Evolutionary conservation across 2,113 vertebrate genomes (phyloP).

Genomic region (Dasyurus viverrinus): DNA sequence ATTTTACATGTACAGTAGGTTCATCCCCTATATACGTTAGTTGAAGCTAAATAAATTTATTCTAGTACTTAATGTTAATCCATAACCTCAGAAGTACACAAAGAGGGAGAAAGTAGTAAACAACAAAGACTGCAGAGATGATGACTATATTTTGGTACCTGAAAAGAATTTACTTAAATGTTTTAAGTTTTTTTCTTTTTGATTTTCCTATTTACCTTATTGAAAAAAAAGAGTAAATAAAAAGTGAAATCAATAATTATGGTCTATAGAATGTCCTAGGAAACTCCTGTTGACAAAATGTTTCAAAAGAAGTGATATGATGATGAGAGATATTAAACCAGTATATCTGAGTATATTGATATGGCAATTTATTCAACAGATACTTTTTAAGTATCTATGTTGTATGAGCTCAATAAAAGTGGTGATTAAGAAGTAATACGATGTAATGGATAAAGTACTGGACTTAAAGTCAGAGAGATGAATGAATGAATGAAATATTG

Average conservation of each 20-base stretch:
- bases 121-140: background rate
- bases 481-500: background rate
- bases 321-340: background rate
- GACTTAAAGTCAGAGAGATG: background rate
- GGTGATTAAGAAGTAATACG: background rate
- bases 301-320: background rate
- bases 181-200: background rate
- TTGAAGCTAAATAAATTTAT: background rate
- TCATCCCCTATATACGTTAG: background rate
- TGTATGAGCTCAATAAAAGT: background rate
- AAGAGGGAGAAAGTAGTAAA: background rate
- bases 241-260: background rate
- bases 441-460: background rate
- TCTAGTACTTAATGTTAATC: background rate
- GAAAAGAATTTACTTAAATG: background rate
- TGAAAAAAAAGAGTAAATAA: background rate
- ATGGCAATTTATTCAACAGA: background rate
- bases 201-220: background rate
- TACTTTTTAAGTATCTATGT: background rate
- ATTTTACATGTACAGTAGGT: background rate
- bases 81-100: background rate
- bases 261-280: background rate
- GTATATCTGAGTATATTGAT: background rate
- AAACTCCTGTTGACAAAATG: background rate
- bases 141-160: background rate